Evolutionary conservation across 2,888 invertebrate species (phyloP), one percentile per base, ranked within the genome.

Genomic region (Agrochola lychnidis): DNA sequence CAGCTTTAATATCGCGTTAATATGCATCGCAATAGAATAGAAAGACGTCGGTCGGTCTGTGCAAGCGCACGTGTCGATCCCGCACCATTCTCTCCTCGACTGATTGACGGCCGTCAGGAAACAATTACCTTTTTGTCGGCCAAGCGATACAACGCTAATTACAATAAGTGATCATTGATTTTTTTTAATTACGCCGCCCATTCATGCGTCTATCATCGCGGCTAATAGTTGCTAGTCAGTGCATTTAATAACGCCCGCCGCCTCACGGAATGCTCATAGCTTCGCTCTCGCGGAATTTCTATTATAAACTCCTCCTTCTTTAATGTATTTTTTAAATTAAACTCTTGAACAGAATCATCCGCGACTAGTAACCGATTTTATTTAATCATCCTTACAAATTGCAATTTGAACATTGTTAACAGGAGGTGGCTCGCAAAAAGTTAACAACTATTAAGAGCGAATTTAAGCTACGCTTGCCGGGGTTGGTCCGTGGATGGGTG

Each of bases 151-250:
- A 93, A 92, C 93, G 94, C 96, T 96, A 96, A 96, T 96, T 95
- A 96, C 94, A 94, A 95, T 95, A 95, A 94, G 94, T 95, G 95
- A 95, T 95, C 95, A 95, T 96, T 95, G 94, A 93, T 91, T 94
- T 94, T 95, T 95, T 96, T 95, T 95, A 95, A 96, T 96, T 95
- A 95, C 92, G 92, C 91, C 94, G 91, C 93, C 94, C 95, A 95
- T 96, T 95, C 92, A 95, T 87, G 92, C 94, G 95, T 96, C 96
- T 85, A 94, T 95, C 95, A 95, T 89, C 90, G 90, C 91, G 88
- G 91, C 92, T 93, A 93, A 95, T 95, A 96, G 93, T 96, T 95
- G 96, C 96, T 94, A 95, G 96, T 96, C 96, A 96, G 96, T 94
- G 93, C 93, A 92, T 94, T 95, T 96, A 96, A 96, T 96, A 96